These are phyloP conservation scores for Drosophila subobscura DNA, from an alignment of 1,140 invertebrate genomes.

Conservation along the genomic window DNA sequence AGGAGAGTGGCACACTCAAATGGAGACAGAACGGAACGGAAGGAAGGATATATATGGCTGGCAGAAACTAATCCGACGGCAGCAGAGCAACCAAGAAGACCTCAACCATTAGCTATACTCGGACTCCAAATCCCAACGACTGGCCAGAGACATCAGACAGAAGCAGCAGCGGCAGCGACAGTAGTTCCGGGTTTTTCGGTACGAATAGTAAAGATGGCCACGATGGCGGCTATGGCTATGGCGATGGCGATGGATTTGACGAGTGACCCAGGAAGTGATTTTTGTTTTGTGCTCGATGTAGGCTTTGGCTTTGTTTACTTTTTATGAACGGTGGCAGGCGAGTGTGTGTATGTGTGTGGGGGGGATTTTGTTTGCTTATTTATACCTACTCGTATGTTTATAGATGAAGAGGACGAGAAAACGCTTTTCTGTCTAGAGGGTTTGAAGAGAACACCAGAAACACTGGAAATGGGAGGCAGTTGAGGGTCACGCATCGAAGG, in stretches of 20 bases:
- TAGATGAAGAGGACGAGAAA: background rate
- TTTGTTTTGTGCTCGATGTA: slow-evolving; percentile 47
- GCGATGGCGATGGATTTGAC: slow-evolving; percentile 15
- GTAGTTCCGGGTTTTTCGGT: slow-evolving; percentile 28
- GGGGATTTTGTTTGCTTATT: slow-evolving; percentile 40
- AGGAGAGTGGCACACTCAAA: background rate
- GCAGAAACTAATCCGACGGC: slow-evolving; percentile 56
- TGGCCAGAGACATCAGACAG: slow-evolving; percentile 16
- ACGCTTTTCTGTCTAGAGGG: slow-evolving; percentile 2
- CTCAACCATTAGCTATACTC: slow-evolving; percentile 34
- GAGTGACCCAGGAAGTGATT: slow-evolving; percentile 54
- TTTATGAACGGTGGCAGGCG: slow-evolving; percentile 17
- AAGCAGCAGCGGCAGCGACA: slow-evolving; percentile 4
- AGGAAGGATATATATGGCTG: slow-evolving; percentile 42
- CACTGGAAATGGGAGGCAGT: background rate
- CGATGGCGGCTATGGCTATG: slow-evolving; percentile 5
- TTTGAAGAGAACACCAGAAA: background rate
- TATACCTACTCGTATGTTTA: slow-evolving; percentile 14
- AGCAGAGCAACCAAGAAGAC: slow-evolving; percentile 45
- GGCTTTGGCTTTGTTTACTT: slow-evolving; percentile 32
- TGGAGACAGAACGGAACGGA: slow-evolving; percentile 18
- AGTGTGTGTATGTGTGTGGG: slow-evolving; percentile 8
- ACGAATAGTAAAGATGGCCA: slow-evolving; percentile 3
- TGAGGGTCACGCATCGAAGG: slow-evolving; percentile 3
- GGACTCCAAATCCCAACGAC: background rate